Evolutionary conservation across 1,140 invertebrate species (phyloP).

Genomic region (Bombyx mandarina): DNA sequence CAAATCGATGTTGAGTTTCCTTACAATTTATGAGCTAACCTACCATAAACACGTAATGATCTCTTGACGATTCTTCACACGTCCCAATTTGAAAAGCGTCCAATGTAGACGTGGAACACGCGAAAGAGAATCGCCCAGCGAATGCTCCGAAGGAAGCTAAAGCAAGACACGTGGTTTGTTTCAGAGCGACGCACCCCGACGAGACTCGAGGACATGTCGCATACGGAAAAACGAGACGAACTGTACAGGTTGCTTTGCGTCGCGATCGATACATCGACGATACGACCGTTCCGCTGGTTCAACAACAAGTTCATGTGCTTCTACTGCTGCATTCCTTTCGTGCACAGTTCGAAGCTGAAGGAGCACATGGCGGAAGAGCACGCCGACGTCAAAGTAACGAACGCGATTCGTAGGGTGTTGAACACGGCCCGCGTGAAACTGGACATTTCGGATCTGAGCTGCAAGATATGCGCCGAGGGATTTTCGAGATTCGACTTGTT

Average conservation of each 20-base stretch:
- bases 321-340: constrained; percentile 38
- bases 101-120: too few species aligned
- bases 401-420: constrained; percentile 5
- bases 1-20: too few species aligned
- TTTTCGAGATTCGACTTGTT: constrained; percentile 14
- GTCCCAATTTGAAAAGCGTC: too few species aligned
- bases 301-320: constrained; percentile 44
- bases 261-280: constrained; percentile 32
- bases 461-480: constrained; percentile 16
- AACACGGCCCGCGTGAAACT: constrained; percentile 15
- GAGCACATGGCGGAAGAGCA: constrained; percentile 25
- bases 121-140: too few species aligned
- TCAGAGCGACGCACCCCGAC: not conserved
- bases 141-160: too few species aligned
- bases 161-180: not conserved
- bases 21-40: too few species aligned
- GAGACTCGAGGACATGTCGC: constrained; percentile 4
- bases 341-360: constrained; percentile 12
- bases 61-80: too few species aligned
- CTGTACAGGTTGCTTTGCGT: constrained; percentile 17
- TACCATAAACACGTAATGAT: too few species aligned
- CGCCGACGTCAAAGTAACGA: constrained; percentile 13
- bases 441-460: constrained; percentile 19
- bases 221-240: constrained; percentile 15
- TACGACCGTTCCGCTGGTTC: constrained; percentile 42